A percentile compares a stretch with the other conserved stretches of the same genome.
Conservation (phyloP, 2,888 invertebrate genomes). For the Lasioglossum morio region DNA sequence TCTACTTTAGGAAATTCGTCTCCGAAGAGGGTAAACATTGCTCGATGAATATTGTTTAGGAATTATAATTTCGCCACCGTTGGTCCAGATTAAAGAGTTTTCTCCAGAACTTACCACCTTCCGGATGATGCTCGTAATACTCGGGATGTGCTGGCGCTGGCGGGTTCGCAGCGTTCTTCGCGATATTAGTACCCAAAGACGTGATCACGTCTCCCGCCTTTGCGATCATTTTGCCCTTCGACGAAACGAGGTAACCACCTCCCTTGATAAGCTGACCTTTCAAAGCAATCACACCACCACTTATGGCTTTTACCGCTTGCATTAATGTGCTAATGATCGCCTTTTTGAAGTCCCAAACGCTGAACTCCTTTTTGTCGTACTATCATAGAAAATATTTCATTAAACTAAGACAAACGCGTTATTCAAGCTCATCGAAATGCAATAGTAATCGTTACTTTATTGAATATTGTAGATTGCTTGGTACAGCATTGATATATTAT, state of each 20-base stretch:
- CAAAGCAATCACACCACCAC: conserved; percentile 94
- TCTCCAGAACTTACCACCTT: conserved; percentile 37
- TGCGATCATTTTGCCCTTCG: conserved; percentile 89
- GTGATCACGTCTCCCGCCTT: conserved; percentile 93
- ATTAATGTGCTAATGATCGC: conserved; percentile 93
- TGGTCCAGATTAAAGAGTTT: background rate
- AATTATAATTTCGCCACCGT: background rate
- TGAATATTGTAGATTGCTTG: conserved; percentile 33
- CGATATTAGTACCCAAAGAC: conserved; percentile 92
- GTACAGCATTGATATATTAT: conserved; percentile 44
- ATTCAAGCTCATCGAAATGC: conserved; percentile 26
- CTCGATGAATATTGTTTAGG: background rate
- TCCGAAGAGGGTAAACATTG: background rate
- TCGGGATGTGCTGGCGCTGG: conserved; percentile 51
- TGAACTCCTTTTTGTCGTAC: conserved; percentile 84
- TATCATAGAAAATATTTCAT: conserved; percentile 52
- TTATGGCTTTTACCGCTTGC: conserved; percentile 95
- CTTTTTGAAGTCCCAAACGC: conserved; percentile 92
- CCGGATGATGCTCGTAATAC: conserved; percentile 71
- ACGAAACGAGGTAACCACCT: conserved; percentile 89
- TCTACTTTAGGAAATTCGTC: background rate
- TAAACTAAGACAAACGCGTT: conserved; percentile 31
- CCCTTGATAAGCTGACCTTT: conserved; percentile 95
- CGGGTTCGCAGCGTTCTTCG: conserved; percentile 89
- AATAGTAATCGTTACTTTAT: conserved; percentile 45